phyloP scores from a whole-genome alignment of 2,113 vertebrate genomes.

The Scytalopus superciliaris region DNA sequence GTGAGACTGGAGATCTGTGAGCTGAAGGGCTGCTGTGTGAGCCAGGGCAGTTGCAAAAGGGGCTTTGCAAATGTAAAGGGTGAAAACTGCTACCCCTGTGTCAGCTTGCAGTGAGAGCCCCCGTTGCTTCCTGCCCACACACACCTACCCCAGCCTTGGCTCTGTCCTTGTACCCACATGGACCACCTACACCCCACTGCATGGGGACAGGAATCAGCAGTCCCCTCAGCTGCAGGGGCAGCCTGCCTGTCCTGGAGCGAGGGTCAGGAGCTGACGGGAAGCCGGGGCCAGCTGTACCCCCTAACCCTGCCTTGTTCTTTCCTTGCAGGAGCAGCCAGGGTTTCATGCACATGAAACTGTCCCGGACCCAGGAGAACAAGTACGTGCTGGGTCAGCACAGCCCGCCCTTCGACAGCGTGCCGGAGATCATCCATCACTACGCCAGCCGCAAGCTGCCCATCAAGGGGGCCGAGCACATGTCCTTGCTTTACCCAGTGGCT shows the following conservation, averaged over 20 bases:
- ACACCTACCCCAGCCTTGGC: fast-evolving
- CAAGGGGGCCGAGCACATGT: constrained; percentile 98
- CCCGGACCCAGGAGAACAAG: constrained; percentile 93
- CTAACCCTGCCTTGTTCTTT: constrained; percentile 27
- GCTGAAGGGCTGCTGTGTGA: neutral
- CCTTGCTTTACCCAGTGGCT: constrained; percentile 94
- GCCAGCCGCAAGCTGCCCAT: constrained; percentile 97
- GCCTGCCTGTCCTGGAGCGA: fast-evolving
- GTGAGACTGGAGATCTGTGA: neutral
- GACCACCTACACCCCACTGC: neutral
- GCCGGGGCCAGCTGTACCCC: too few relatives aligned
- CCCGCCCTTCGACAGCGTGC: constrained; percentile 93
- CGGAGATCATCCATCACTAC: constrained; percentile 96
- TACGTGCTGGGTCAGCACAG: constrained; percentile 97
- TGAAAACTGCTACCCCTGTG: fast-evolving
- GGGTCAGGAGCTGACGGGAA: neutral
- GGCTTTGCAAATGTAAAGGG: neutral
- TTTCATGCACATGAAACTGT: constrained; percentile 99
- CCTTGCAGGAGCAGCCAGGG: constrained; percentile 94
- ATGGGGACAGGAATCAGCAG: neutral
- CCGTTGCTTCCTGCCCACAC: neutral
- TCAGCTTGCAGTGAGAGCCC: neutral
- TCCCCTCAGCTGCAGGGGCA: neutral
- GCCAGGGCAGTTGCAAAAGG: neutral
- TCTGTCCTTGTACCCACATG: fast-evolving